Percentiles rank a stretch among this genome's conserved stretches.
These are phyloP conservation scores for Sarotherodon lohbergeri DNA, from an alignment of 2,113 vertebrate genomes.

Conservation along the genomic window DNA sequence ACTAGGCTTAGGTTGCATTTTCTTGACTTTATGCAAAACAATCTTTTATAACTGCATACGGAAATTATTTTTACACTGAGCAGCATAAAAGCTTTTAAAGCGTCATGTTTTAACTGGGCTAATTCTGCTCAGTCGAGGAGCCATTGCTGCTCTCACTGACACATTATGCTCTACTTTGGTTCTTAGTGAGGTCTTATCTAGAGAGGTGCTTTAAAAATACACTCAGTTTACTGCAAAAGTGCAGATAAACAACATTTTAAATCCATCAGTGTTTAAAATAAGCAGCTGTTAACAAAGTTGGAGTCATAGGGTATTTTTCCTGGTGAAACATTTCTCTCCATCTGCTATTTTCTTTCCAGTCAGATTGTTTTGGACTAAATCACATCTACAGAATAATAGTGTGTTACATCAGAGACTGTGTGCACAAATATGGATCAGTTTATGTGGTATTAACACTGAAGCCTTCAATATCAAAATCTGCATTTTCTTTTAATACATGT, in stretches of 20 bases:
- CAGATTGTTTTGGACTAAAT: not conserved
- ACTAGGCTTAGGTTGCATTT: not conserved
- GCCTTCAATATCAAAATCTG: not conserved
- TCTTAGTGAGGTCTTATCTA: not conserved
- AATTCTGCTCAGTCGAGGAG: not conserved
- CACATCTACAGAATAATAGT: not conserved
- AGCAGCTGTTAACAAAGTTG: not conserved
- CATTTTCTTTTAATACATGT: not conserved
- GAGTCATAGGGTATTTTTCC: not conserved
- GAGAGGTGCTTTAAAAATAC: not conserved
- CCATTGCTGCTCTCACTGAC: not conserved
- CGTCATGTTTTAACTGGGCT: not conserved
- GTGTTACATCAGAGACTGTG: not conserved
- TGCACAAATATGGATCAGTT: not conserved
- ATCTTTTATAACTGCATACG: not conserved
- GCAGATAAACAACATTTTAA: not conserved
- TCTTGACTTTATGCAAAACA: not conserved
- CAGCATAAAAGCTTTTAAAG: not conserved
- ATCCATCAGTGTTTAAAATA: not conserved
- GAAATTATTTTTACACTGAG: not conserved
- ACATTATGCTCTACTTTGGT: not conserved
- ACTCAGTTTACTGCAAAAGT: not conserved
- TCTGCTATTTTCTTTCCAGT: not conserved
- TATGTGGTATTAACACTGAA: not conserved
- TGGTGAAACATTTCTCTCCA: not conserved